A percentile compares a stretch with the other conserved stretches of the same genome.
Evolutionary conservation across 2,888 invertebrate species (phyloP).

Genomic region (Congeria kusceri): DNA sequence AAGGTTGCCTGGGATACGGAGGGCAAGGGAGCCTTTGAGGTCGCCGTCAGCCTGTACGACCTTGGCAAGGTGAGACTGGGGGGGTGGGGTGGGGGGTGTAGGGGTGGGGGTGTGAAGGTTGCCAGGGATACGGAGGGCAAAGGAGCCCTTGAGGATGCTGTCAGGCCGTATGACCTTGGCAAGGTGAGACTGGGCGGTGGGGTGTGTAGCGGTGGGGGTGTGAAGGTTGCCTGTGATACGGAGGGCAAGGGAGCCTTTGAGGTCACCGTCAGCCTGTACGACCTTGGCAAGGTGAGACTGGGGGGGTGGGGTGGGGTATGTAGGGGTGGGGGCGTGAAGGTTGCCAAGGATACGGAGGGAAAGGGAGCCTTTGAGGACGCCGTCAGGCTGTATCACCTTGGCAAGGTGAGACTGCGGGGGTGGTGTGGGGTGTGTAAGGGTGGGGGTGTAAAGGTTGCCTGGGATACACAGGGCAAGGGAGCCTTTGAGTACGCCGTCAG

Average conservation of each 20-base stretch:
- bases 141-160: slow-evolving; percentile 96
- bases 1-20: slow-evolving; percentile 94
- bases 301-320: slow-evolving; percentile 89
- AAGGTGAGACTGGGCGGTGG: no score
- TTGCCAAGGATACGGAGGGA: slow-evolving; percentile 90
- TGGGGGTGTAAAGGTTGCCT: slow-evolving; percentile 90
- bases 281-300: slow-evolving; percentile 92
- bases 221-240: slow-evolving; percentile 90
- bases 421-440: slow-evolving; percentile 87
- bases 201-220: no score
- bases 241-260: slow-evolving; percentile 95
- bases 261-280: slow-evolving; percentile 96
- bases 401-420: slow-evolving; percentile 94
- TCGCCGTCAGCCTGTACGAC: no score
- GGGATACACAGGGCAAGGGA: slow-evolving; percentile 91
- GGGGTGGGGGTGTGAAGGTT: no score
- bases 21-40: slow-evolving; percentile 88
- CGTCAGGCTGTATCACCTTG: slow-evolving; percentile 93
- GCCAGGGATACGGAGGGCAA: slow-evolving; percentile 90
- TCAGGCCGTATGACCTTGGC: slow-evolving; percentile 95
- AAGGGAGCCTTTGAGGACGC: slow-evolving; percentile 96
- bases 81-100: no score
- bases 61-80: no score
- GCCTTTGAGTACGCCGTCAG: slow-evolving; percentile 95
- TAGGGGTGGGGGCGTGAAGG: slow-evolving; percentile 88